These are phyloP conservation scores for Nemapogon koenigi DNA, from an alignment of 2,888 invertebrate genomes.

Conservation along the genomic window DNA sequence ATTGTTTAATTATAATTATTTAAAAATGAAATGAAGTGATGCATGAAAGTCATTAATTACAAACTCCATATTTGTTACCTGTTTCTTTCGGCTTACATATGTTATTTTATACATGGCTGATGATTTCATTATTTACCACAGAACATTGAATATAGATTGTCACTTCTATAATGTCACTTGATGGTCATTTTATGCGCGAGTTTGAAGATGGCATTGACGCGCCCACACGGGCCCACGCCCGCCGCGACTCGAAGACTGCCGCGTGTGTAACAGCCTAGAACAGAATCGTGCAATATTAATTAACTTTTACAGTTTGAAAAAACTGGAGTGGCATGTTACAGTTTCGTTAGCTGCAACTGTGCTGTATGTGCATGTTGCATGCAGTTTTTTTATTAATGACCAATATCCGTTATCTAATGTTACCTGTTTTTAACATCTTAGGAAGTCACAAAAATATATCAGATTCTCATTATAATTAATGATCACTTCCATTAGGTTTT, in stretches of 20 bases:
- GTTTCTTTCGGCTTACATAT: conserved; percentile 47
- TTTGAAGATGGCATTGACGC: conserved; percentile 9
- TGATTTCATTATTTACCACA: conserved; percentile 37
- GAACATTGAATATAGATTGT: background rate
- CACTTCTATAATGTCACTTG: no score
- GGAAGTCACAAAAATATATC: no score
- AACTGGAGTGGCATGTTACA: conserved; percentile 32
- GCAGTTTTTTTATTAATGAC: background rate
- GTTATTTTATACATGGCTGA: conserved; percentile 58
- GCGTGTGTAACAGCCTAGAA: conserved; percentile 34
- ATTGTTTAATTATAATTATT: background rate
- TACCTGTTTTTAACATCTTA: no score
- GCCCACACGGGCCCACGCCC: conserved; percentile 17
- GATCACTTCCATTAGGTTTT: no score
- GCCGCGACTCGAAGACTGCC: conserved; percentile 17
- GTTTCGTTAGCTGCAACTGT: conserved; percentile 28
- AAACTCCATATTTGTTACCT: conserved; percentile 33
- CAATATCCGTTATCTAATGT: no score
- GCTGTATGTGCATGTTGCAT: background rate
- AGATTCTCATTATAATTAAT: no score
- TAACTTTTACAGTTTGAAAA: conserved; percentile 52
- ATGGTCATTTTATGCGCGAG: no score
- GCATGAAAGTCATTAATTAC: conserved; percentile 21
- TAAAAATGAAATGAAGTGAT: background rate
- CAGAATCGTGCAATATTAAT: conserved; percentile 32